phyloP scores from a whole-genome alignment of 2,888 invertebrate species.

The Aricia artaxerxes region DNA sequence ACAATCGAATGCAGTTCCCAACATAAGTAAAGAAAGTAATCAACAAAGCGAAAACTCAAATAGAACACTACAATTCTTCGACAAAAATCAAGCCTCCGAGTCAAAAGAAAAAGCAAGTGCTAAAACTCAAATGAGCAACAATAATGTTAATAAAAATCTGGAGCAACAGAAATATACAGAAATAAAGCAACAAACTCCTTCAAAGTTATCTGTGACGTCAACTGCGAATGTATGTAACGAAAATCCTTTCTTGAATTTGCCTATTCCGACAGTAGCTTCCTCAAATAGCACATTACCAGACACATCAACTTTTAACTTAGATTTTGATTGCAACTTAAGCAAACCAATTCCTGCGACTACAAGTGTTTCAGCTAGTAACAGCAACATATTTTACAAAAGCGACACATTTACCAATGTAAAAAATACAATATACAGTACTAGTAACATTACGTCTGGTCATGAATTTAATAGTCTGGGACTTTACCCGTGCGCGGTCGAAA shows the following conservation, averaged over 20 bases:
- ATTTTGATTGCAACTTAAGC: constrained; percentile 67
- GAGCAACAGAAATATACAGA: constrained; percentile 55
- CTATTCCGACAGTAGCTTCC: constrained; percentile 64
- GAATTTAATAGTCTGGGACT: constrained; percentile 71
- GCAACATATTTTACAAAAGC: constrained; percentile 69
- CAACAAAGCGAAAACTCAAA: constrained; percentile 49
- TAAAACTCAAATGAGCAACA: constrained; percentile 48
- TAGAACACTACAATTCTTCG: constrained; percentile 52
- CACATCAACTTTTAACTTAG: constrained; percentile 57
- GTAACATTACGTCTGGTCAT: constrained; percentile 68
- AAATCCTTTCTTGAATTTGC: constrained; percentile 68
- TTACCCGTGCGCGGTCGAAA: constrained; percentile 76
- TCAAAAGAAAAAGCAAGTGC: constrained; percentile 49
- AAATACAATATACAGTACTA: constrained; percentile 71
- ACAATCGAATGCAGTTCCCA: constrained; percentile 43
- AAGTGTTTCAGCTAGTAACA: constrained; percentile 51
- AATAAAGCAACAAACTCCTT: constrained; percentile 50
- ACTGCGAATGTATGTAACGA: constrained; percentile 55
- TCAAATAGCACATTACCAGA: constrained; percentile 61
- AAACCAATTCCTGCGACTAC: constrained; percentile 58
- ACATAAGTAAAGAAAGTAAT: constrained; percentile 47
- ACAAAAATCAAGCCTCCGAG: constrained; percentile 49
- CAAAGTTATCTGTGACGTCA: constrained; percentile 40
- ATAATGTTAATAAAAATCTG: constrained; percentile 50
- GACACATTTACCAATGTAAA: constrained; percentile 69